Percentiles rank a stretch among this genome's conserved stretches.
Evolutionary conservation across 1,140 invertebrate genomes (phyloP).

Genomic region (Camponotus vicinus): DNA sequence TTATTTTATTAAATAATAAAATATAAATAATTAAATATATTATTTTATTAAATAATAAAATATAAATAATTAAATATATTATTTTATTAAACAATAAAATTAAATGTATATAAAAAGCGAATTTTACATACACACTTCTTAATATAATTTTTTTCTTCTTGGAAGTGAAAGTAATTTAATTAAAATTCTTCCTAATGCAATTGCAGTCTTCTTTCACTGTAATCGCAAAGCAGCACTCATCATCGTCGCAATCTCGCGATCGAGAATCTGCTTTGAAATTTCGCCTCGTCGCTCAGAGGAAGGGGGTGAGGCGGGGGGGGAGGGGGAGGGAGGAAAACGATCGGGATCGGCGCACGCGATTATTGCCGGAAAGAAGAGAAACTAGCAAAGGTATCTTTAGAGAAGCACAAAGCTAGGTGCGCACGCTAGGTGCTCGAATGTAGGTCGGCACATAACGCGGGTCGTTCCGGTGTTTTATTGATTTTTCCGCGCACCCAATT

Average conservation of each 20-base stretch:
- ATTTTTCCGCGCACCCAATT: constrained; percentile 56
- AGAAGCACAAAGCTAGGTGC: constrained; percentile 42
- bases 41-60: too few species aligned
- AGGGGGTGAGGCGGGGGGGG: too few species aligned
- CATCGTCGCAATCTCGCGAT: constrained; percentile 17
- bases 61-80: too few species aligned
- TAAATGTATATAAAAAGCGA: too few species aligned
- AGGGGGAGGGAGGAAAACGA: constrained; percentile 1
- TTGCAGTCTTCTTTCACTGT: not conserved
- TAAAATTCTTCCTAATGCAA: too few species aligned
- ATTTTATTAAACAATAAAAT: too few species aligned
- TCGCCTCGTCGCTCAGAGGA: not conserved
- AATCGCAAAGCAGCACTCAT: not conserved
- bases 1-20: too few species aligned
- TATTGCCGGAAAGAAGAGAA: constrained; percentile 49
- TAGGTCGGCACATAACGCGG: constrained; percentile 55
- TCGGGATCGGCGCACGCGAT: constrained; percentile 74
- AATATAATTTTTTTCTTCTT: too few species aligned
- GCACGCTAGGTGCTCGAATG: constrained; percentile 54
- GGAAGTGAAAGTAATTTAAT: too few species aligned
- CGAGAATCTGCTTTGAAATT: constrained; percentile 15
- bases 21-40: too few species aligned
- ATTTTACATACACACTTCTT: too few species aligned
- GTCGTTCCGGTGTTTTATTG: constrained; percentile 59
- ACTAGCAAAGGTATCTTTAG: constrained; percentile 54